Percentiles rank a stretch among this genome's conserved stretches.
phyloP scores from a whole-genome alignment of 2,113 vertebrate genomes.

The Odocoileus hemionus region DNA sequence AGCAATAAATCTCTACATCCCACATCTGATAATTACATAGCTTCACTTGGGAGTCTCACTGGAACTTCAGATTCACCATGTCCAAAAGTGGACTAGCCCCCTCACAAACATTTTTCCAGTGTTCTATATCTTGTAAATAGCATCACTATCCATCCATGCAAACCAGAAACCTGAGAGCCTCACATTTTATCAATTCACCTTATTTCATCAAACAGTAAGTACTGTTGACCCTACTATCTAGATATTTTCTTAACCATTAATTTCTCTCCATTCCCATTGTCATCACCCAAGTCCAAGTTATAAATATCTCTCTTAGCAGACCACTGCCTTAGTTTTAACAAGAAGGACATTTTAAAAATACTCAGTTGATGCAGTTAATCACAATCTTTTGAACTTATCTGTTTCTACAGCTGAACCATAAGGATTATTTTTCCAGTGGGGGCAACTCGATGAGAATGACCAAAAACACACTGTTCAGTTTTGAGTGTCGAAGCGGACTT shows the following conservation, averaged over 20 bases:
- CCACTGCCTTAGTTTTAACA: not conserved
- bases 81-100: not conserved
- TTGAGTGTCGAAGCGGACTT: not conserved
- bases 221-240: not conserved
- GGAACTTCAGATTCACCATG: not conserved
- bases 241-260: not conserved
- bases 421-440: not conserved
- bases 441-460: not conserved
- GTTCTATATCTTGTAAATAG: not conserved
- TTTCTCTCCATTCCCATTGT: not conserved
- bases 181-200: not conserved
- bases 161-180: not conserved
- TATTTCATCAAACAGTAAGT: not conserved
- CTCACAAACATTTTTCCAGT: not conserved
- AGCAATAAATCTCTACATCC: not conserved
- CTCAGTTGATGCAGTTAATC: not conserved
- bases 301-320: not conserved
- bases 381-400: not conserved
- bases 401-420: not conserved
- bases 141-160: not conserved
- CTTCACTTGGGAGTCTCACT: not conserved
- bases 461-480: not conserved
- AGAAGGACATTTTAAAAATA: not conserved
- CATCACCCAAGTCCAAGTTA: not conserved
- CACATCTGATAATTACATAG: not conserved